phyloP scores from a whole-genome alignment of 1,140 invertebrate species.

The Galendromus occidentalis region DNA sequence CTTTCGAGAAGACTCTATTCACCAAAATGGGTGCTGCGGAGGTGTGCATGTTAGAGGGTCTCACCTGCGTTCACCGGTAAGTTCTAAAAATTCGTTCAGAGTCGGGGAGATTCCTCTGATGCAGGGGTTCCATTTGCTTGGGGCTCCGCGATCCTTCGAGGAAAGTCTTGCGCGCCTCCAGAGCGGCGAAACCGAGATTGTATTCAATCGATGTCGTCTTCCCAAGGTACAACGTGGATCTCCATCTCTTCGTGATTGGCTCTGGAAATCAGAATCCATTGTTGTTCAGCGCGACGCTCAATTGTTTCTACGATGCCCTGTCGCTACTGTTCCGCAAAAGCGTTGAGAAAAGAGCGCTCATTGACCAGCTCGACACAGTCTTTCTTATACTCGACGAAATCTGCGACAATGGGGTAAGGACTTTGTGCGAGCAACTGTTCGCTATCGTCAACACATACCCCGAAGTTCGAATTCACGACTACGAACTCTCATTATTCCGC shows the following conservation, averaged over 20 bases:
- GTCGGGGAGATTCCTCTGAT: too few species aligned
- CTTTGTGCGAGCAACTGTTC: not conserved
- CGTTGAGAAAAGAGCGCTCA: slow-evolving; percentile 6
- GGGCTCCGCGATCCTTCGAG: too few species aligned
- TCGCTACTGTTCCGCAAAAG: slow-evolving; percentile 4
- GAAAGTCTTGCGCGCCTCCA: too few species aligned
- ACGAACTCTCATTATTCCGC: not conserved
- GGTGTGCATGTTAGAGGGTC: not conserved
- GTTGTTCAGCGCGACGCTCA: not conserved
- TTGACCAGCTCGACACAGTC: not conserved
- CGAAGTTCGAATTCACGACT: not conserved
- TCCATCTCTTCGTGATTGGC: not conserved
- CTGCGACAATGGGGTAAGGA: not conserved
- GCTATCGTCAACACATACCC: not conserved
- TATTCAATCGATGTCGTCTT: not conserved
- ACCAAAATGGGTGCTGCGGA: slow-evolving; percentile 1
- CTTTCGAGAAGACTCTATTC: slow-evolving; percentile 1
- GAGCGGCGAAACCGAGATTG: too few species aligned
- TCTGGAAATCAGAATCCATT: not conserved
- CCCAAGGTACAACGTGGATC: not conserved
- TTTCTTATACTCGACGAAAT: slow-evolving; percentile 2
- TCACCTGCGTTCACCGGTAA: slow-evolving; percentile 5
- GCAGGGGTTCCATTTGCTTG: too few species aligned
- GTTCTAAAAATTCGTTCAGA: not conserved
- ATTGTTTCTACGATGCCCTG: not conserved